Base-by-base conservation (phyloP, 2,797 vertebrate genomes). In the Glossophaga mutica region DNA sequence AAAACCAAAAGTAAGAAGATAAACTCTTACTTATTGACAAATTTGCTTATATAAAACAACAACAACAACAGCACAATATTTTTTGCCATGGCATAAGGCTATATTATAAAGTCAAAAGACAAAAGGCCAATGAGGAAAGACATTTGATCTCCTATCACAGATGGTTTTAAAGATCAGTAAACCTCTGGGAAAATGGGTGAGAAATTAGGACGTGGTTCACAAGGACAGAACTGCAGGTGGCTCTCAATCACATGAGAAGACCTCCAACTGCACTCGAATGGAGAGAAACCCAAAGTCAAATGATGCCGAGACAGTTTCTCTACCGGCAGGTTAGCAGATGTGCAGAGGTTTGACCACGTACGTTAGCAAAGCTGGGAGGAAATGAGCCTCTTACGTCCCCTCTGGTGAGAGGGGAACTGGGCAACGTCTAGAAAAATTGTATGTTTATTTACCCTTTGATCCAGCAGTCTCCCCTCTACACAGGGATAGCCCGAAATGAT, bases 111-210 rank as follows among this genome's bases (percentile, higher is more conserved):
- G 34, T 74, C 57, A 79, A 68, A 90, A 55, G 76, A 44, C 12
- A 88, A 82, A 70, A 71, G 70, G n/a, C 32, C 42, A 82, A n/a
- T 68, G 62, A 90, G 21, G 37, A 34, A 90, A 87, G 65, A 71
- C 12, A 15, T 71, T 37, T 37, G 24, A 9, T 39, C 55, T 29
- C n/a, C 9, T 26, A 78, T 70, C 21, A 71, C 68, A 57, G 42
- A 77, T 39, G 9, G 22, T 67, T 77, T 70, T 52, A 73, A 46
- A 87, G 68, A 18, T 9, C 39, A 87, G 48, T n/a, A 22, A 44
- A 50, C 16, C 59, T 73, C 10, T 15, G 24, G 59, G 15, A 46
- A 68, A 82, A 82, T 4, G 11, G 22, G 16, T 71, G 59, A 71
- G 79, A 57, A 81, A 32, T 88, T 26, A 81, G 32, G 57, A 62